A percentile compares a stretch with the other conserved stretches of the same genome.
These are phyloP conservation scores for Temnothorax ravouxi DNA, from an alignment of 2,888 invertebrate genomes.

Conservation along the genomic window DNA sequence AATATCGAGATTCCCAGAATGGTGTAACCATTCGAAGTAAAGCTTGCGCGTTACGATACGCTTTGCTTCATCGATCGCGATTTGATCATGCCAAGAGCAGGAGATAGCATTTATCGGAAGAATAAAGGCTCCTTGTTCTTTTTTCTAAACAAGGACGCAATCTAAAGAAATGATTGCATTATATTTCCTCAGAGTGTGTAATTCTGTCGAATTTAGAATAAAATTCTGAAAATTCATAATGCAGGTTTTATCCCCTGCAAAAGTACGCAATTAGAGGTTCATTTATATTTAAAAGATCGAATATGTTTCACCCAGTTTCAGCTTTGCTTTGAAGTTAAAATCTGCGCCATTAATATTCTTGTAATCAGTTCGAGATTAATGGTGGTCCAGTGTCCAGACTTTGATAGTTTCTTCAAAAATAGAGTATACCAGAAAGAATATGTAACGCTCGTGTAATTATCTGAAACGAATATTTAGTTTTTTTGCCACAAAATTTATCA, in stretches of 20 bases:
- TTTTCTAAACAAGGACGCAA: not conserved
- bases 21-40: conserved; percentile 47
- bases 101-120: conserved; percentile 2
- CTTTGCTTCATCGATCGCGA: conserved; percentile 52
- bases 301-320: too few species aligned
- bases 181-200: not conserved
- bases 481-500: not conserved
- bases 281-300: conserved; percentile 17
- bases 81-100: conserved; percentile 24
- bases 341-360: conserved; percentile 17
- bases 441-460: not conserved
- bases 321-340: conserved; percentile 13
- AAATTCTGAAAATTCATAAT: conserved; percentile 16
- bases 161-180: not conserved
- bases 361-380: conserved; percentile 20
- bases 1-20: conserved; percentile 53
- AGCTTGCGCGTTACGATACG: conserved; percentile 47
- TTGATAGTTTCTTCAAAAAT: conserved; percentile 1
- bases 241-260: not conserved
- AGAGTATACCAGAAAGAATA: not conserved
- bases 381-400: not conserved
- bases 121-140: conserved; percentile 24
- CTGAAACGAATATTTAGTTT: not conserved
- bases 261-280: conserved; percentile 17
- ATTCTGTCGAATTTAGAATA: not conserved